Base-by-base conservation (phyloP, 2,888 invertebrate species). In the Dryobota labecula region DNA sequence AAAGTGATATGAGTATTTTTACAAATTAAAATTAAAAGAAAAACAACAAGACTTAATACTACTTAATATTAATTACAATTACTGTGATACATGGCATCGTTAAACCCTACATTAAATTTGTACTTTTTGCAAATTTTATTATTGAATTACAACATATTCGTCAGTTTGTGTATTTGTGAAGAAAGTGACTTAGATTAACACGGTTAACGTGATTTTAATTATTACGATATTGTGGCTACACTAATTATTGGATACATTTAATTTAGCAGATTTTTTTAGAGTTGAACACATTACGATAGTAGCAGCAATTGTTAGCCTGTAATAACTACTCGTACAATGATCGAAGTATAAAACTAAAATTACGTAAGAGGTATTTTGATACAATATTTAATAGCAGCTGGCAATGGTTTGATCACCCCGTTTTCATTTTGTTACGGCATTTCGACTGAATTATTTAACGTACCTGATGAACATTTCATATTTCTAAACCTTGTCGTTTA, bases 71-170 rank as follows among this genome's bases (percentile, higher is more conserved):
- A 84, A 78, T 80, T 84, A 82, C 4, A 80, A 71, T 73, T 78
- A 80, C 60, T 86, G 86, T 90, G 89, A 90, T 89, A 90, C 91
- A 94, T 94, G 94, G 94, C 94, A 93, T 91, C 91, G 86, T 86
- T 88, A 85, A 86, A 73, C 83, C 87, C 86, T 89, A 89, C 76
- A 87, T 86, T 87, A 87, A 88, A 89, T 94, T 94, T 93, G 93
- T 94, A 94, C 94, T 93, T 89, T 80, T 74, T 71, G 67, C 68
- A 76, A 78, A 84, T 58, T 77, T 86, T 81, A 84, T 78, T 81
- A 63, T 57, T 77, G 49, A 79, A 71, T 86, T 82, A 79, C 54
- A 27, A 79, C 54, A 27, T 65, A n/a, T 47, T 76, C 67, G 78
- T 85, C 71, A 80, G 81, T 80, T 70, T 77, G 76, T 77, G 78